Conservation (phyloP, 2,888 invertebrate genomes). For the Brenthis ino region DNA sequence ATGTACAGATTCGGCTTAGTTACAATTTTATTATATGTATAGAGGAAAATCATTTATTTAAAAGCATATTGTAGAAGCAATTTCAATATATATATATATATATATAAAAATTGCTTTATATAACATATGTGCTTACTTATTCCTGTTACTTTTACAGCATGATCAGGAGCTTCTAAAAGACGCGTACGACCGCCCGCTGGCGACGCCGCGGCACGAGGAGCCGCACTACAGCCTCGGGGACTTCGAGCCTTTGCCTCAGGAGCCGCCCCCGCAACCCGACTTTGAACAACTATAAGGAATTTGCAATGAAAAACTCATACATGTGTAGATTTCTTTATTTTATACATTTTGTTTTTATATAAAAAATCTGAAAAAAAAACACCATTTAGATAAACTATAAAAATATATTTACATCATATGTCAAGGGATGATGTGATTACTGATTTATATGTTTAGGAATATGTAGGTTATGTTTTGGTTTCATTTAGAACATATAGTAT, state of each 20-base stretch:
- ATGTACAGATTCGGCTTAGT: too few species aligned
- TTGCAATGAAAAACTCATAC: neutral
- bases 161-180: constrained; percentile 74
- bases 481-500: too few species aligned
- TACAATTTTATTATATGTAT: too few species aligned
- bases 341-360: neutral
- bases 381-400: too few species aligned
- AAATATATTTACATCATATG: too few species aligned
- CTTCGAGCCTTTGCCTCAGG: constrained; percentile 77
- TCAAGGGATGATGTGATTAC: too few species aligned
- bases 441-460: too few species aligned
- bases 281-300: constrained; percentile 69
- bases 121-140: neutral
- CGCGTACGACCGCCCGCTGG: constrained; percentile 74
- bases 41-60: too few species aligned
- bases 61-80: too few species aligned
- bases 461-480: too few species aligned
- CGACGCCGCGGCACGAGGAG: constrained; percentile 77
- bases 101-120: neutral
- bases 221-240: constrained; percentile 74
- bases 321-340: neutral
- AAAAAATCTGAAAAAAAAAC: too few species aligned
- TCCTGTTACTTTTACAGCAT: constrained; percentile 52
- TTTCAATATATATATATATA: too few species aligned
- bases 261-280: constrained; percentile 77